Percentiles rank a stretch among this genome's conserved stretches.
phyloP scores from a whole-genome alignment of 2,888 invertebrate species.

The Cecidostiba fungosa region DNA sequence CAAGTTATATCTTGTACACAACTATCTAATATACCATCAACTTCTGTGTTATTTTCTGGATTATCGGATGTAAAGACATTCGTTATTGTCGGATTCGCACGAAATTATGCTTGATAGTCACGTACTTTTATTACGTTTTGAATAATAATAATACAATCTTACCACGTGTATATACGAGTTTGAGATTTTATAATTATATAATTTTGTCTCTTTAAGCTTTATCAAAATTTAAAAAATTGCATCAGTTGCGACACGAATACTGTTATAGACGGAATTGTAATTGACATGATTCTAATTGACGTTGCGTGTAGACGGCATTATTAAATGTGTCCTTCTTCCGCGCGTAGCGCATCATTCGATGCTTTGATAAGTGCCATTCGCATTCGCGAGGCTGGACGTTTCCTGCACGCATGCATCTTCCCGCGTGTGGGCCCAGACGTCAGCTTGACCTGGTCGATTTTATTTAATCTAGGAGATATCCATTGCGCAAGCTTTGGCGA shows the following conservation, averaged over 20 bases:
- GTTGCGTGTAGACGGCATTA: conserved; percentile 62
- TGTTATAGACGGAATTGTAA: conserved; percentile 47
- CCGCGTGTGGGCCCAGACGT: background rate
- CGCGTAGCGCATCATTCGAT: background rate
- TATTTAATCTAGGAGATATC: conserved; percentile 19
- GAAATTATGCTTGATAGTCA: too few species aligned
- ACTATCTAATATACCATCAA: too few species aligned
- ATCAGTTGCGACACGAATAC: conserved; percentile 49
- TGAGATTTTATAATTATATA: background rate
- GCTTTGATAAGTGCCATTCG: background rate
- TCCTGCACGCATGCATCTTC: conserved; percentile 6
- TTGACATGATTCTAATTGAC: conserved; percentile 65
- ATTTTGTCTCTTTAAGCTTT: background rate
- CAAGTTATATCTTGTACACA: too few species aligned
- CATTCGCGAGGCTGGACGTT: background rate
- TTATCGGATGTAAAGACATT: too few species aligned
- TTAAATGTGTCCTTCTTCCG: conserved; percentile 3
- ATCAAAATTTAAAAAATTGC: background rate
- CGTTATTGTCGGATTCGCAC: too few species aligned
- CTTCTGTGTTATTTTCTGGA: too few species aligned
- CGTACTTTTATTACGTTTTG: too few species aligned
- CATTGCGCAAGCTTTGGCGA: background rate
- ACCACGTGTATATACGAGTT: background rate
- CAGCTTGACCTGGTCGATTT: background rate
- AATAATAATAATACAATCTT: too few species aligned